Conservation (phyloP, 2,888 invertebrate species). For the Stramonita haemastoma region DNA sequence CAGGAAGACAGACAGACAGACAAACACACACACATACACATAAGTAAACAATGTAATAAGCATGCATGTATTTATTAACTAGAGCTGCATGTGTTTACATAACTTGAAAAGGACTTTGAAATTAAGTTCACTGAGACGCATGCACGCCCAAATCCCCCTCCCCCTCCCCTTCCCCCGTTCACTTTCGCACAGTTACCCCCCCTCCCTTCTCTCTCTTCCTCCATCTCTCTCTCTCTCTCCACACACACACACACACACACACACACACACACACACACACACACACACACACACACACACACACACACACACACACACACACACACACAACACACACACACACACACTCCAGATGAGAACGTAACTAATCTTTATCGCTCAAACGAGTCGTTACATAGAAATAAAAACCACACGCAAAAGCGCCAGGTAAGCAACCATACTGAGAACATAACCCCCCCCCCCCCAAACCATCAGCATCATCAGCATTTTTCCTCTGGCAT, state of each 20-base stretch:
- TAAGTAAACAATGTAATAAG: not conserved
- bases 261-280: constrained; percentile 14
- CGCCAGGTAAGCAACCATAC: no score
- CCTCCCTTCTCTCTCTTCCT: not conserved
- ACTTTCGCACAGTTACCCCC: not conserved
- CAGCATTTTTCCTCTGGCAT: no score
- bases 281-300: not conserved
- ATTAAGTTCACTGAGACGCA: not conserved
- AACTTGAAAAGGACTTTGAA: no score
- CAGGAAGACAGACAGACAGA: not conserved
- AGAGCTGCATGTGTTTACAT: no score
- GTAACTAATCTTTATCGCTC: not conserved
- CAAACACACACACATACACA: not conserved
- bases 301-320: not conserved
- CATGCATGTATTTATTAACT: no score
- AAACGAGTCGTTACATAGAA: no score
- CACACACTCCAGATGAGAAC: not conserved
- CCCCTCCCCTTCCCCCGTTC: not conserved
- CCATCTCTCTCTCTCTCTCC: not conserved
- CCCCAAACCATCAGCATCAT: no score
- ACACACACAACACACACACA: not conserved
- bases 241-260: constrained; percentile 23
- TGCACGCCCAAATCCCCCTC: not conserved
- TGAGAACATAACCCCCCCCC: no score
- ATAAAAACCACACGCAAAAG: no score